Percentiles rank a stretch among this genome's conserved stretches.
Evolutionary conservation across 2,113 vertebrate genomes (phyloP).

Genomic region (Cacatua alba): DNA sequence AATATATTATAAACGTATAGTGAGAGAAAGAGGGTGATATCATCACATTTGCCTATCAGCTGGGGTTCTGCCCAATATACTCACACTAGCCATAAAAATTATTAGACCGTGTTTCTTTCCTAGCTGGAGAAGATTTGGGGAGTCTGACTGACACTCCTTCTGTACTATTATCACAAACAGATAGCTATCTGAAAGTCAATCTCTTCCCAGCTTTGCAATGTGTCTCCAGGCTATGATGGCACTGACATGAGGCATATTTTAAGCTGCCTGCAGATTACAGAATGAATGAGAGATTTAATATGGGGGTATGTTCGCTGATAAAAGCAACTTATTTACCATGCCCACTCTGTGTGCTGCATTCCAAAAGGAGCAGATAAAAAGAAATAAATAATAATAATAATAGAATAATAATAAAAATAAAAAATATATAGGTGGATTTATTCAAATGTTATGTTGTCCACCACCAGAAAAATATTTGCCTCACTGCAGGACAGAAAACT

Average conservation of each 20-base stretch:
- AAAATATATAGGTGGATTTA: not conserved
- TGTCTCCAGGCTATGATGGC: not conserved
- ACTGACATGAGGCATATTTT: not conserved
- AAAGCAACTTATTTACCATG: constrained; percentile 22
- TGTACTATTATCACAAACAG: not conserved
- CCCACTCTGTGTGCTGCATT: not conserved
- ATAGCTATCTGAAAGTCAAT: not conserved
- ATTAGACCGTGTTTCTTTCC: not conserved
- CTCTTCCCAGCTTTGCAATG: not conserved
- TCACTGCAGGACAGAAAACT: not conserved
- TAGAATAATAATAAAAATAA: not conserved
- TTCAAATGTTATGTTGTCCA: not conserved
- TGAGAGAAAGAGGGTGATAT: not conserved
- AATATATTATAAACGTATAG: not conserved
- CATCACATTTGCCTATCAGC: not conserved
- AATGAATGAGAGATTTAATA: constrained; percentile 40
- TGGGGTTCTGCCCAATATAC: not conserved
- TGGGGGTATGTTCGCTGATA: not conserved
- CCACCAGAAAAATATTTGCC: not conserved
- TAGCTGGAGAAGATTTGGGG: not conserved
- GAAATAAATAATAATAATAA: not conserved
- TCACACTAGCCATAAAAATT: not conserved
- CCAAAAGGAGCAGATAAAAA: not conserved
- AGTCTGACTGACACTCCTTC: not conserved
- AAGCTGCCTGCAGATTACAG: not conserved